Base-by-base conservation (phyloP, 23 tunicate genomes). In the Trididemnum nubilum region DNA sequence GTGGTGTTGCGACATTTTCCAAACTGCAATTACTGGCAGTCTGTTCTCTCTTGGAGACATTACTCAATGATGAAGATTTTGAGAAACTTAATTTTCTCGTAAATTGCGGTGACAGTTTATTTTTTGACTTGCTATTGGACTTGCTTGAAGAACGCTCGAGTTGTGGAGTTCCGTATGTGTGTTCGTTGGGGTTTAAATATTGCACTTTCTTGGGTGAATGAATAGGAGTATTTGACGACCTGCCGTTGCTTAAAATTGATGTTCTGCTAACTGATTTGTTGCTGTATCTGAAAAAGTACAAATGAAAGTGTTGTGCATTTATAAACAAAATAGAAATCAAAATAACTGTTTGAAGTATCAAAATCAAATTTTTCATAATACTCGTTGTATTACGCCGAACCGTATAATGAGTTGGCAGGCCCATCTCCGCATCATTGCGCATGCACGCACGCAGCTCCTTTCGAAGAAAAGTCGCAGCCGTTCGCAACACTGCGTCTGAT, bases 101-200 rank as follows among this genome's bases (percentile, higher is more conserved):
- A 44, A 44, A 44, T 15, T 44, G 54, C 9, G 54, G 54, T 15
- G 54, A 44, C 54, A 15, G 54, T 44, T 44, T 44, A 15, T 15
- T 15, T 9, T 15, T 15, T 7, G 54, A 44, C 15, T 15, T 44
- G 9, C 15, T 44, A 15, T 44, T 15, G 54, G 54, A 7, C 15
- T 44, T 44, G 15, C 12, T 7, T 44, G 54, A 7, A 9, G 12
- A 15, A 15, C 54, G 54, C n/a, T n/a, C n/a, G 15, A 44, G 54
- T 7, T 7, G 54, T 44, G 54, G 54, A 15, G 54, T 44, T 44
- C 12, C 54, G 15, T 15, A 44, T 9, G 54, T 9, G 15, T 15
- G 9, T 9, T 44, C 54, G 12, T 44, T 44, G 54, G 94, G 94
- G 21, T 87, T 82, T 0, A 89, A 60, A 71, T 89, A 83, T 57